Evolutionary conservation across 2,797 vertebrate species (phyloP).

Genomic region (Gastrophryne carolinensis): DNA sequence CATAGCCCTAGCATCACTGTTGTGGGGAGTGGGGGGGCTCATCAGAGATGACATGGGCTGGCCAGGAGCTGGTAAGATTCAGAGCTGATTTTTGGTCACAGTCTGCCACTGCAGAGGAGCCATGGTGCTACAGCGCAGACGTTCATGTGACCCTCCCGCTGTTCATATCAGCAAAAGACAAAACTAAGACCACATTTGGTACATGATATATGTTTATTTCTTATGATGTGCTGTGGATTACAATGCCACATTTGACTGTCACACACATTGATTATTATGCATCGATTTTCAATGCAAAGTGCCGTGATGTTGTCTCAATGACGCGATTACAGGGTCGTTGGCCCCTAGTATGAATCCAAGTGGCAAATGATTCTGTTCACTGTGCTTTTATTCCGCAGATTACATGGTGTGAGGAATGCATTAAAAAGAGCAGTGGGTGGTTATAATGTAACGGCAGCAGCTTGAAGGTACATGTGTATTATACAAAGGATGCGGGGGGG

Average conservation of each 20-base stretch:
- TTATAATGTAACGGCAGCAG: not conserved
- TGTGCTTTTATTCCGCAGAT: not conserved
- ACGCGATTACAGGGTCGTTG: not conserved
- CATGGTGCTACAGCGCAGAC: no score
- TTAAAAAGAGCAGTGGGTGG: not conserved
- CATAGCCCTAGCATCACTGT: no score
- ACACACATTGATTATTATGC: not conserved
- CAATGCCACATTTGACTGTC: not conserved
- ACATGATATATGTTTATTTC: not conserved
- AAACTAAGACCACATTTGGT: not conserved
- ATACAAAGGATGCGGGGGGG: not conserved
- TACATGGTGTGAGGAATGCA: not conserved
- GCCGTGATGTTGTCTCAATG: not conserved
- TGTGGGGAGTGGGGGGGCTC: no score
- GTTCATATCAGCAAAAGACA: no score
- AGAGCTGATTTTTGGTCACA: no score
- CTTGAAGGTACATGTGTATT: not conserved
- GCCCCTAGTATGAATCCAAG: not conserved
- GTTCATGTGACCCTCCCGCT: no score
- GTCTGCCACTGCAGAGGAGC: no score
- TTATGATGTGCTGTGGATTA: not conserved
- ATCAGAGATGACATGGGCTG: no score
- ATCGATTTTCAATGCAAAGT: slow-evolving; percentile 3
- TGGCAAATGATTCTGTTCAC: not conserved
- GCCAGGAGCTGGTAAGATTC: no score